Percentiles rank a stretch among this genome's conserved stretches.
Evolutionary conservation across 2,797 vertebrate genomes (phyloP).

Genomic region (Malurus splendens): DNA sequence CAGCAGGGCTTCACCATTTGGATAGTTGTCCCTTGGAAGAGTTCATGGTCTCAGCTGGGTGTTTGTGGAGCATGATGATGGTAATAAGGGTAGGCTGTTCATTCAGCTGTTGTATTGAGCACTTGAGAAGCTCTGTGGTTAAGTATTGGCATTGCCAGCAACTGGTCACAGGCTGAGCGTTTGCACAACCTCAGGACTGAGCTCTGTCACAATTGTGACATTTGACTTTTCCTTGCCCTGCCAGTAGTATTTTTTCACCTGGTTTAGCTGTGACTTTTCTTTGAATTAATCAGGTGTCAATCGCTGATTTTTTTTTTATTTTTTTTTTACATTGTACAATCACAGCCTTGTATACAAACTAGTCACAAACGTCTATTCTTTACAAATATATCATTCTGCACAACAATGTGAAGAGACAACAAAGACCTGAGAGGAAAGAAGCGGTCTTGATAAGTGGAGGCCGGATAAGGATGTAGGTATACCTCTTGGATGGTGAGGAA

Average conservation of each 20-base stretch:
- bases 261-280: not conserved
- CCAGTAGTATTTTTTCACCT: not conserved
- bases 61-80: not conserved
- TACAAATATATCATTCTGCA: not conserved
- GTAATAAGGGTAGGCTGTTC: too few species aligned
- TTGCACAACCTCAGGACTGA: not conserved
- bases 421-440: not conserved
- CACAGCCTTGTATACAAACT: not conserved
- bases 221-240: not conserved
- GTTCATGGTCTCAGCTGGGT: not conserved
- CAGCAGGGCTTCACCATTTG: too few species aligned
- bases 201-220: not conserved
- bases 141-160: not conserved
- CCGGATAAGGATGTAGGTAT: not conserved
- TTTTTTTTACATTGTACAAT: not conserved
- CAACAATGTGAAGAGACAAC: rapidly evolving
- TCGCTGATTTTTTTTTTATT: not conserved
- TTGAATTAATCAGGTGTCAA: not conserved
- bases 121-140: not conserved
- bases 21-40: not conserved
- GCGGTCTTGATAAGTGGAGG: not conserved
- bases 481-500: not conserved
- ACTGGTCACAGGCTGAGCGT: too few species aligned
- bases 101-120: not conserved
- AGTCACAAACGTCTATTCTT: not conserved